These are phyloP conservation scores for Mizuhopecten yessoensis DNA, from an alignment of 1,140 invertebrate species.

Conservation along the genomic window DNA sequence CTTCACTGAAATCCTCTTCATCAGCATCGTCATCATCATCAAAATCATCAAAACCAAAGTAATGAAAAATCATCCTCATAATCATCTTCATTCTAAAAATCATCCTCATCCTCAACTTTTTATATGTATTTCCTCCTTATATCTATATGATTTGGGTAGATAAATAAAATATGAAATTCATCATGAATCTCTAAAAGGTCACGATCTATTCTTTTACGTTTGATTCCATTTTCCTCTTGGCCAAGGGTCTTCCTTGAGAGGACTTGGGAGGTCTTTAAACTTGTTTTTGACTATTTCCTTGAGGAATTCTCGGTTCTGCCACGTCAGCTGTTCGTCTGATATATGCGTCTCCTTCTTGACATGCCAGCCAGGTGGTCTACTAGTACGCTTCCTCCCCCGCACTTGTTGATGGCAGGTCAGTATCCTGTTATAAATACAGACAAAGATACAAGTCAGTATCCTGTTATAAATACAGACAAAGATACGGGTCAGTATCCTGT, in stretches of 20 bases:
- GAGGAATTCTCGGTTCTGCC: slow-evolving; percentile 92
- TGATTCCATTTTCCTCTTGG: slow-evolving; percentile 87
- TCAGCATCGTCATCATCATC: too few relatives aligned
- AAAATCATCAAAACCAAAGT: too few relatives aligned
- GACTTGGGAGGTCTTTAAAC: slow-evolving; percentile 84
- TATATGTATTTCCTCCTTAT: too few relatives aligned
- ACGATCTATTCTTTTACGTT: slow-evolving; percentile 63
- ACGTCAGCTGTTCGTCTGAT: slow-evolving; percentile 88
- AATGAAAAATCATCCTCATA: too few relatives aligned
- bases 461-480: too few relatives aligned
- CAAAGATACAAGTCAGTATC: not conserved
- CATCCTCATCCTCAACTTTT: too few relatives aligned
- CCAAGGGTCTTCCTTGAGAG: slow-evolving; percentile 86
- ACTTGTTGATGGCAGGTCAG: slow-evolving; percentile 53
- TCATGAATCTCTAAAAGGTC: too few relatives aligned
- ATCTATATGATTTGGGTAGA: too few relatives aligned
- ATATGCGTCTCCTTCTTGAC: slow-evolving; percentile 49
- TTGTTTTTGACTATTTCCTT: slow-evolving; percentile 90
- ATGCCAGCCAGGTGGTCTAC: slow-evolving; percentile 33
- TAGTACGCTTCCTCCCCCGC: slow-evolving; percentile 47
- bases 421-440: slow-evolving; percentile 44
- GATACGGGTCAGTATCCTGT: too few relatives aligned
- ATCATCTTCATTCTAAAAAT: too few relatives aligned
- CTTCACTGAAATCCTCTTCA: too few relatives aligned
- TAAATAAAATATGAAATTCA: too few relatives aligned